Conservation (phyloP, 2,797 vertebrate genomes). For the Peromyscus melanophrys region DNA sequence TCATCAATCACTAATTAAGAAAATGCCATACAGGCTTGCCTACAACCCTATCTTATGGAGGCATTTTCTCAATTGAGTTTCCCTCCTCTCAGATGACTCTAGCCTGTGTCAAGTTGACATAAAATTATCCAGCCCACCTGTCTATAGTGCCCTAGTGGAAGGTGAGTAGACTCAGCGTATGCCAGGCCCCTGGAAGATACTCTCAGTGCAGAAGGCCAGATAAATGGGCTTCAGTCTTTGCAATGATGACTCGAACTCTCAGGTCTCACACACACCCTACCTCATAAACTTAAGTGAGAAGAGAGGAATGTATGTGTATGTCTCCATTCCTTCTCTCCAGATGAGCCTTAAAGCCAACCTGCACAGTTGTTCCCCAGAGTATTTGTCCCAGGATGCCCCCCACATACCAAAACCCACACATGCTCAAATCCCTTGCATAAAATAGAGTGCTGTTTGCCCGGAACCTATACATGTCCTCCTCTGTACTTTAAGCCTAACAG, state of each 20-base stretch:
- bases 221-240: background rate
- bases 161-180: background rate
- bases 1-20: background rate
- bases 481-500: background rate
- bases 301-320: rapidly evolving
- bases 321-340: background rate
- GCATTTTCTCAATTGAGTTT: background rate
- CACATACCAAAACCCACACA: background rate
- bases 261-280: background rate
- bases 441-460: background rate
- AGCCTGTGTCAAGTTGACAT: background rate
- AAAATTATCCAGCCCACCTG: background rate
- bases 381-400: background rate
- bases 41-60: too few species aligned
- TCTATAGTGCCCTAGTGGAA: background rate
- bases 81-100: background rate
- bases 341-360: background rate
- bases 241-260: background rate
- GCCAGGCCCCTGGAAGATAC: too few species aligned
- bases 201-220: background rate
- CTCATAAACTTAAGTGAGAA: background rate
- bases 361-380: background rate
- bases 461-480: background rate
- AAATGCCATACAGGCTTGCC: background rate
- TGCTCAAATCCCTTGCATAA: background rate